Conservation (phyloP, 2,797 vertebrate genomes). For the Sibirionetta formosa region DNA sequence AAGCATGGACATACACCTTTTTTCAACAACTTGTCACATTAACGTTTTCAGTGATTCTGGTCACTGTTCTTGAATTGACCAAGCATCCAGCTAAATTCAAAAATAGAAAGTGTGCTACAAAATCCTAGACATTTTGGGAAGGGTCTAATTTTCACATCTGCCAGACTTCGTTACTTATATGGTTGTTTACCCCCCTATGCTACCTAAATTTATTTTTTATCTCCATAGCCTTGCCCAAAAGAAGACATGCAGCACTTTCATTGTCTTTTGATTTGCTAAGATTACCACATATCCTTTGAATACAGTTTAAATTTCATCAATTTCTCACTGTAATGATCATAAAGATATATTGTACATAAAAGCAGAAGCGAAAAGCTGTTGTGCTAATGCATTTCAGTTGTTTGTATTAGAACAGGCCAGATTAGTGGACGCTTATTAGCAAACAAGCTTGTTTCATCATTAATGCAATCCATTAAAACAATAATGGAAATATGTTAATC, state of each 20-base stretch:
- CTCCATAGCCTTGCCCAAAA: neutral
- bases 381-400: neutral
- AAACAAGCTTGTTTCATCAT: constrained; percentile 29
- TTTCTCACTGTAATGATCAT: neutral
- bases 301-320: neutral
- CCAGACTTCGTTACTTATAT: neutral
- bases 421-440: neutral
- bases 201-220: neutral
- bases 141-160: neutral
- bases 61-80: neutral
- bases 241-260: neutral
- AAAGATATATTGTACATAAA: neutral
- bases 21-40: neutral
- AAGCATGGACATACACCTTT: neutral
- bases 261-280: neutral
- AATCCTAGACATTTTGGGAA: neutral
- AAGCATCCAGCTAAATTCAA: neutral
- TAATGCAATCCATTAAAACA: constrained; percentile 23
- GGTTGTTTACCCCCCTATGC: neutral
- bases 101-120: neutral
- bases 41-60: neutral
- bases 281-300: neutral
- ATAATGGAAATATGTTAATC: constrained; percentile 20
- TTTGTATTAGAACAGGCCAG: constrained; percentile 25
- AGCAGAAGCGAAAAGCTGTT: neutral